phyloP scores from a whole-genome alignment of 2,888 invertebrate species.

The Parascotia fuliginaria region DNA sequence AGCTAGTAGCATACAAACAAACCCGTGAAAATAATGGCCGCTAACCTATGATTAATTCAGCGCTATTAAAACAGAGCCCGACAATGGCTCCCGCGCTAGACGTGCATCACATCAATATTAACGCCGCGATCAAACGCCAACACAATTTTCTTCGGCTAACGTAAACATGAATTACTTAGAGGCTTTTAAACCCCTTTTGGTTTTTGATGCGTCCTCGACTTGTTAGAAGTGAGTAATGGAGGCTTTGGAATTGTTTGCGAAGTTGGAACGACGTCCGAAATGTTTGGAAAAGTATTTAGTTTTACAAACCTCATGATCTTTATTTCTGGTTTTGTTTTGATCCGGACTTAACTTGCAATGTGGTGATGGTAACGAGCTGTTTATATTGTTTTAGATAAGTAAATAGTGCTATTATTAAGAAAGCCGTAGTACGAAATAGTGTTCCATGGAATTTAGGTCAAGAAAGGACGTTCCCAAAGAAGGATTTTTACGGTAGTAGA shows the following conservation, averaged over 20 bases:
- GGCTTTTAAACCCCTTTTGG: not conserved
- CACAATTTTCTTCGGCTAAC: constrained; percentile 9
- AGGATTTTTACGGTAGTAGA: too few relatives aligned
- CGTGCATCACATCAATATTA: constrained; percentile 29
- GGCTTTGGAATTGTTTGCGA: not conserved
- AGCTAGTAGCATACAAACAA: too few relatives aligned
- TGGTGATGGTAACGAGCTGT: too few relatives aligned
- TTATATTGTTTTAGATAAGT: too few relatives aligned
- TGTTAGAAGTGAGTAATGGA: not conserved
- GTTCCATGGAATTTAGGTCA: too few relatives aligned
- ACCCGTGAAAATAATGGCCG: too few relatives aligned
- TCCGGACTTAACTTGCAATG: too few relatives aligned
- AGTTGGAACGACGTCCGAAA: not conserved
- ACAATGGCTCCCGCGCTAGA: constrained; percentile 11
- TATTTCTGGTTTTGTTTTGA: not conserved
- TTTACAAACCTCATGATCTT: not conserved
- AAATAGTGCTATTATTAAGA: too few relatives aligned
- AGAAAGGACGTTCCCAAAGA: too few relatives aligned
- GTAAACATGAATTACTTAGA: constrained; percentile 14
- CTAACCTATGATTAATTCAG: constrained; percentile 31
- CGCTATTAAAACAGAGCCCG: constrained; percentile 14
- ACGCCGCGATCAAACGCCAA: constrained; percentile 29
- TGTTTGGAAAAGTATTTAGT: not conserved
- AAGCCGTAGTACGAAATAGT: too few relatives aligned
- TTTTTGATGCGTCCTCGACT: constrained; percentile 1